Percentiles rank a stretch among this genome's conserved stretches.
Conservation (phyloP, 2,888 invertebrate genomes). For the Saturnia pavonia region DNA sequence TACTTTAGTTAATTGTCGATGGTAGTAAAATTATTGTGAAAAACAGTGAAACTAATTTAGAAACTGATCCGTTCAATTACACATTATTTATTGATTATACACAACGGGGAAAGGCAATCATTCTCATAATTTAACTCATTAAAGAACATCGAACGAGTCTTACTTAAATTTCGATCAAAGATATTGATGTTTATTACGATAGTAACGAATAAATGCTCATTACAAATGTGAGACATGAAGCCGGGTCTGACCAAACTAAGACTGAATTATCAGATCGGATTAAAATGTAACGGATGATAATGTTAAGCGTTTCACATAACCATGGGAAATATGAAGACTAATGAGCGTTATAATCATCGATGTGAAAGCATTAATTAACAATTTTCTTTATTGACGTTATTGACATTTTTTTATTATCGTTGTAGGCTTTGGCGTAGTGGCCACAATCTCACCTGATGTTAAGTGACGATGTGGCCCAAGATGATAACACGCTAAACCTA, state of each 20-base stretch:
- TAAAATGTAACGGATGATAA: constrained; percentile 10
- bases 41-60: background rate
- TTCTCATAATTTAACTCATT: constrained; percentile 5
- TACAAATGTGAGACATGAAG: constrained; percentile 12
- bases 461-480: no score
- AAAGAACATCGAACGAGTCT: constrained; percentile 5
- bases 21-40: background rate
- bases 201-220: constrained; percentile 10
- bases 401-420: no score
- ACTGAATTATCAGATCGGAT: constrained; percentile 12
- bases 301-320: background rate
- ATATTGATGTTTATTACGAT: constrained; percentile 11
- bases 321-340: constrained; percentile 2
- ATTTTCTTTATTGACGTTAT: background rate
- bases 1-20: background rate
- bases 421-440: no score
- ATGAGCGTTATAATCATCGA: background rate
- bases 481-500: no score
- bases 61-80: background rate
- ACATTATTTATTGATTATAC: background rate
- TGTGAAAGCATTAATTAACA: background rate
- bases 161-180: constrained; percentile 11
- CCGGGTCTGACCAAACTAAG: constrained; percentile 3
- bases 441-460: no score
- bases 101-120: background rate